Evolutionary conservation across 2,797 vertebrate genomes (phyloP).

Genomic region (Neosilurus hyrtlii): DNA sequence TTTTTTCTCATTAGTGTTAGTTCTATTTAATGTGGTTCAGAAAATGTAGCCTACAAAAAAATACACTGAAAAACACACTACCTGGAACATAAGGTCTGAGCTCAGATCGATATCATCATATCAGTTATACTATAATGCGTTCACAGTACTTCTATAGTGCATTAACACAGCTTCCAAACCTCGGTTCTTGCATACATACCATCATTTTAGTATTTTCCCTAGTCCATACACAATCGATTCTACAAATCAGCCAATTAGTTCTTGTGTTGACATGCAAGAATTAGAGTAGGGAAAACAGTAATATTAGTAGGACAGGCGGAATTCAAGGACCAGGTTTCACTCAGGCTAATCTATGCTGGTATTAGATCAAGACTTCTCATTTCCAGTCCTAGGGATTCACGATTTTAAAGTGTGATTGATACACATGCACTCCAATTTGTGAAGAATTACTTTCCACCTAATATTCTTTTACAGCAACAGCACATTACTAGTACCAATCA

Average conservation of each 20-base stretch:
- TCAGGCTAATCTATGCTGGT: not conserved
- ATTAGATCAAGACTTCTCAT: not conserved
- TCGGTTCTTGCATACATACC: not conserved
- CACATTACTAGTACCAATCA: not conserved
- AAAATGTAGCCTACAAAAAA: not conserved
- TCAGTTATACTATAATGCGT: too few species aligned
- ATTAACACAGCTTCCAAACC: not conserved
- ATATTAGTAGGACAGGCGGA: too few species aligned
- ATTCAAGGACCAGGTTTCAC: not conserved
- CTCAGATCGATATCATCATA: too few species aligned
- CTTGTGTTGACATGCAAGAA: not conserved
- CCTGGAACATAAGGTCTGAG: not conserved
- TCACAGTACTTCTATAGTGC: not conserved
- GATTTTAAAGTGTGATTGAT: not conserved
- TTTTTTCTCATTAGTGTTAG: not conserved
- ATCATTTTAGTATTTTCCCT: not conserved
- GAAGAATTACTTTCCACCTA: not conserved
- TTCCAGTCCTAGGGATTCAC: not conserved
- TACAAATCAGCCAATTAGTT: not conserved
- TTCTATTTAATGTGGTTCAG: not conserved
- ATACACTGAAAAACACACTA: not conserved
- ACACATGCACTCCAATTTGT: not conserved
- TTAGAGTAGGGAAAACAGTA: not conserved
- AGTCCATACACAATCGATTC: too few species aligned
- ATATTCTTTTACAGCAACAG: not conserved